These are phyloP conservation scores for Eilema depressum DNA, from an alignment of 2,888 invertebrate species.

Conservation along the genomic window DNA sequence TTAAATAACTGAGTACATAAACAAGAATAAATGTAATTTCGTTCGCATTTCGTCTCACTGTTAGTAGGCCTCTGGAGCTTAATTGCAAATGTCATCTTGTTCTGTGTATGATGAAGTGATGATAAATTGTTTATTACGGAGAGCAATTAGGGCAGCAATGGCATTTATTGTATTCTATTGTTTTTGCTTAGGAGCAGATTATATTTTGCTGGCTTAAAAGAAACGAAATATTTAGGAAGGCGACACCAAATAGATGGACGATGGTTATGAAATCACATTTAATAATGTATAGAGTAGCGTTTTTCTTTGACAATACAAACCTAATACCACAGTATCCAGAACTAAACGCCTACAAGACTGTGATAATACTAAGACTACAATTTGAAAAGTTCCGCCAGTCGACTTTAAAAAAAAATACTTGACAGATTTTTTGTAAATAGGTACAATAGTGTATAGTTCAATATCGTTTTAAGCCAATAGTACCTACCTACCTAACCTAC, in stretches of 20 bases:
- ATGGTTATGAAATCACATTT: too few relatives aligned
- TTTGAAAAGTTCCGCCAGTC: neutral
- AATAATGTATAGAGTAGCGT: too few relatives aligned
- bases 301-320: too few relatives aligned
- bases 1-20: neutral
- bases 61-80: constrained; percentile 16
- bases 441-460: neutral
- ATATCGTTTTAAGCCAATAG: neutral
- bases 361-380: neutral
- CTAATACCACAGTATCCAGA: too few relatives aligned
- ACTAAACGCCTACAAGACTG: too few relatives aligned
- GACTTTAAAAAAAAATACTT: too few relatives aligned
- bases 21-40: constrained; percentile 21
- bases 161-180: neutral
- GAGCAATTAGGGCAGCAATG: constrained; percentile 31
- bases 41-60: constrained; percentile 28
- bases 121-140: constrained; percentile 43
- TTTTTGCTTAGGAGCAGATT: neutral
- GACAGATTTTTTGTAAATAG: too few relatives aligned
- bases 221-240: neutral
- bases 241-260: too few relatives aligned
- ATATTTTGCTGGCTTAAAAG: neutral
- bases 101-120: constrained; percentile 22
- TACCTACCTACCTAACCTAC: too few relatives aligned
- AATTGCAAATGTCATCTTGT: constrained; percentile 31